Base-by-base conservation (phyloP, 2,797 vertebrate genomes). In the Periparus ater region DNA sequence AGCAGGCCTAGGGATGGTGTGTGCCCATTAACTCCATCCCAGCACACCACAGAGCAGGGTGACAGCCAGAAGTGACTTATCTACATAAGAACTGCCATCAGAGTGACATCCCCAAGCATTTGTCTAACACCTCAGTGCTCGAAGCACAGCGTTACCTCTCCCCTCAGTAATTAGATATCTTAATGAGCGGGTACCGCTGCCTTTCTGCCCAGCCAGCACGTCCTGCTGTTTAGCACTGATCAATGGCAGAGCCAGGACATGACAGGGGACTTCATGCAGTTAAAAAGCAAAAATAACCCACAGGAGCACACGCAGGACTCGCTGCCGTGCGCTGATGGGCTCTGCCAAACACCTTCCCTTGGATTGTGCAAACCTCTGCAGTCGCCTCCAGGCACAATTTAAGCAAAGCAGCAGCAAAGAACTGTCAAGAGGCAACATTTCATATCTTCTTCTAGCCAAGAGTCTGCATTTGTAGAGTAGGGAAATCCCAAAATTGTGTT, bases 61-160 rank as follows among this genome's bases (percentile, higher is more conserved):
- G 82, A 93, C 79, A 95, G 75, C 66, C 79, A 86, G 50, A 89
- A 95, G 76, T 67, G 87, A 88, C 85, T 89, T 81, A 88, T 63
- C 62, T 76, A 14, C 53, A 0, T 8, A 58, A 57, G 55, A 92
- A 50, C 55, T 60, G 71, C 83, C 79, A 75, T 34, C 73, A 44
- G 58, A 77, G 81, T 26, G 73, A 84, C 87, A 88, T 53, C 62
- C 70, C 77, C 82, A 85, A 65, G 83, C 95, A 84, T 66, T 53
- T 84, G 53, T 36, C 85, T 73, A 87, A 88, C 85, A 63, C 74
- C 72, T 93, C 60, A 19, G n/a, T 16, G 63, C 60, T 50, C 12
- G 2, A 60, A 73, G 75, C 3, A 4, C 68, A 61, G 75, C 29
- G 30, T 38, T 55, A 70, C 72, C 4, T 8, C 44, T 83, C 70